phyloP scores from a whole-genome alignment of 2,888 invertebrate genomes.

The Malachius bipustulatus region DNA sequence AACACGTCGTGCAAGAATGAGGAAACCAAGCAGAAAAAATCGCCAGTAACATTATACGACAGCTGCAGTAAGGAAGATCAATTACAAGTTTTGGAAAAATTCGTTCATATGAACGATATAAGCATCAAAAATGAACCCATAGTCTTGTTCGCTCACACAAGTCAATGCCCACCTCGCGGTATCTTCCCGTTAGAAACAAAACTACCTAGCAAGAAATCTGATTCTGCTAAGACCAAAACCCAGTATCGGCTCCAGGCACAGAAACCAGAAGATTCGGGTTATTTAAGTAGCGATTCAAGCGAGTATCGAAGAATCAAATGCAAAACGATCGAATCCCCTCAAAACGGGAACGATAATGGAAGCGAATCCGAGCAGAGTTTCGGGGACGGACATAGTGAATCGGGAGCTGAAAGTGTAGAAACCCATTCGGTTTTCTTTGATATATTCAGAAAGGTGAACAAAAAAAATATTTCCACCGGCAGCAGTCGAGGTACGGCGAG shows the following conservation, averaged over 20 bases:
- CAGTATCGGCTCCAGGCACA: constrained; percentile 5
- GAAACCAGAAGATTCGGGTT: constrained; percentile 61
- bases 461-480: constrained; percentile 24
- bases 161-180: background rate
- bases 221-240: background rate
- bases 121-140: background rate
- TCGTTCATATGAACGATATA: no score
- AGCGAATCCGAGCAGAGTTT: constrained; percentile 67
- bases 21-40: no score
- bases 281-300: constrained; percentile 71
- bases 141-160: constrained; percentile 1
- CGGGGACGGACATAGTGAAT: constrained; percentile 72
- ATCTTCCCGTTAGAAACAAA: background rate
- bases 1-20: no score
- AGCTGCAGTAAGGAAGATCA: no score
- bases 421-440: constrained; percentile 77
- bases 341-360: constrained; percentile 21
- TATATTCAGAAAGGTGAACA: constrained; percentile 32
- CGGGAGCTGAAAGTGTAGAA: constrained; percentile 76
- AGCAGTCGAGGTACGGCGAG: constrained; percentile 32
- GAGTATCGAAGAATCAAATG: constrained; percentile 40
- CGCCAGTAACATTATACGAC: no score
- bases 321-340: constrained; percentile 19
- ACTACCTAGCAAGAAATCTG: background rate
- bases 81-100: no score